Evolutionary conservation across 64 coral and sea anemone species (phyloP).

Genomic region (Montipora cactus): DNA sequence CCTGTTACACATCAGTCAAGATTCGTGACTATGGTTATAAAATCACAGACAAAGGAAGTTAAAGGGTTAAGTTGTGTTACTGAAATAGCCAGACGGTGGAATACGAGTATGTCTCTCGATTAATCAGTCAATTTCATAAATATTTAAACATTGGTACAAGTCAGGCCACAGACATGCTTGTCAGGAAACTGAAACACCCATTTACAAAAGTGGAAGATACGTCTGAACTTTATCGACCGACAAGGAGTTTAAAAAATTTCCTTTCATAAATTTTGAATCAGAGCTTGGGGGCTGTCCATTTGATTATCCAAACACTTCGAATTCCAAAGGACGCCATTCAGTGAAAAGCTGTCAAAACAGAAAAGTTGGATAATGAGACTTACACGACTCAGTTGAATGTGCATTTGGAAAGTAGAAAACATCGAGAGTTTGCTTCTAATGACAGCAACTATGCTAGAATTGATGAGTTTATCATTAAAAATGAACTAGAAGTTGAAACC

Average conservation of each 20-base stretch:
- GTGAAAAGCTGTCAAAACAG: not conserved
- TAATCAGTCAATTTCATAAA: not conserved
- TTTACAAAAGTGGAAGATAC: not conserved
- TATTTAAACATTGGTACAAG: not conserved
- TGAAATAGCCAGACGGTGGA: not conserved
- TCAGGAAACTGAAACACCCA: not conserved
- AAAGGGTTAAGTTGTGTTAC: not conserved
- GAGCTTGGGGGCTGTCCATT: not conserved
- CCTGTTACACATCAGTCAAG: not conserved
- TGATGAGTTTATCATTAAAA: not conserved
- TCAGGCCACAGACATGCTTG: not conserved
- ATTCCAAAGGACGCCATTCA: not conserved
- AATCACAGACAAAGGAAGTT: not conserved
- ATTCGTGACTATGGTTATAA: not conserved
- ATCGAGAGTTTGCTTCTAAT: not conserved
- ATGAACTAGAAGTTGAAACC: not conserved
- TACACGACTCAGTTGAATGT: not conserved
- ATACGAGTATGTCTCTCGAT: not conserved
- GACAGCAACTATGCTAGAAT: not conserved
- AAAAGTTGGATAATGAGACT: not conserved
- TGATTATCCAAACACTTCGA: not conserved
- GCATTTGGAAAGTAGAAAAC: conserved; percentile 1
- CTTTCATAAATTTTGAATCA: too few species aligned
- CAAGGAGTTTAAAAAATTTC: too few species aligned
- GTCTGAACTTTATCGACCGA: not conserved